These are phyloP conservation scores for Eristalis arbustorum DNA, from an alignment of 2,888 invertebrate genomes.

Conservation along the genomic window DNA sequence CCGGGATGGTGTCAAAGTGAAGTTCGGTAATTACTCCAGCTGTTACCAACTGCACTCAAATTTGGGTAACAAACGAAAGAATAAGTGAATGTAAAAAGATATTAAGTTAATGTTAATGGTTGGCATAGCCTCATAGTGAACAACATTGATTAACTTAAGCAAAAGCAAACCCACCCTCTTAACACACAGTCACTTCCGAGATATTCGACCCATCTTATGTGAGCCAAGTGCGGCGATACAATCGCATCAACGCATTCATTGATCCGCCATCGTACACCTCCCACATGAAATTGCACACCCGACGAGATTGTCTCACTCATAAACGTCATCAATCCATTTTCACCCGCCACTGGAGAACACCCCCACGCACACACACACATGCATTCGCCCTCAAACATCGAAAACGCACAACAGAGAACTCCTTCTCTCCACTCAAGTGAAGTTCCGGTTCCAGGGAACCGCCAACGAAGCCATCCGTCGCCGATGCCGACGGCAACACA, in stretches of 20 bases:
- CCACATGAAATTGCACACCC: slow-evolving; percentile 47
- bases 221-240: slow-evolving; percentile 8
- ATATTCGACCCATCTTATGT: background rate
- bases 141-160: too few relatives aligned
- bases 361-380: background rate
- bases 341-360: slow-evolving; percentile 37
- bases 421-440: slow-evolving; percentile 52
- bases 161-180: background rate
- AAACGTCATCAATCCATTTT: slow-evolving; percentile 68
- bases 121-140: too few relatives aligned
- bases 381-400: slow-evolving; percentile 3
- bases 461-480: slow-evolving; percentile 55
- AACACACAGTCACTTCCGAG: too few relatives aligned
- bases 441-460: slow-evolving; percentile 64
- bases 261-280: slow-evolving; percentile 46
- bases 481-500: background rate
- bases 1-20: too few relatives aligned
- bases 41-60: too few relatives aligned
- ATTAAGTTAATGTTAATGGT: too few relatives aligned
- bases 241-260: slow-evolving; percentile 3
- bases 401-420: slow-evolving; percentile 12
- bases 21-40: too few relatives aligned
- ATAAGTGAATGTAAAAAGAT: too few relatives aligned
- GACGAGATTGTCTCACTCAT: slow-evolving; percentile 50
- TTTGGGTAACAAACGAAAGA: too few relatives aligned